Evolutionary conservation across 1,140 invertebrate genomes (phyloP), one percentile per base, ranked within the genome.

Genomic region (Kradibia gibbosae): DNA sequence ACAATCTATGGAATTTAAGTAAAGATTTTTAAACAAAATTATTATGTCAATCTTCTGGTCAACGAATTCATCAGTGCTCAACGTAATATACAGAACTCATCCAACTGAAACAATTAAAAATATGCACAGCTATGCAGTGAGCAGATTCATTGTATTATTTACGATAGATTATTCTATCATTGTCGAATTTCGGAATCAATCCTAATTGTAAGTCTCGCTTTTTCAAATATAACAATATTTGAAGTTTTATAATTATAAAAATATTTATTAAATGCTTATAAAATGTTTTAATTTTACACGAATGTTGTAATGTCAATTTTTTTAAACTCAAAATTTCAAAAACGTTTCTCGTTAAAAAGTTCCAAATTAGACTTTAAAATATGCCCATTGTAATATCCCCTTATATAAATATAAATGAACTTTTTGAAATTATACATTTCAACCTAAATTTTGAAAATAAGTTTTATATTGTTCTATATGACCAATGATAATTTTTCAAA

Each of bases 1-100:
- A 39, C 42, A 42, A 75, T 25, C 31, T 3, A 67, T 7, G 8
- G 42, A 75, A 62, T 42, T 31, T 76, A 13, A 60, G 25, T n/a
- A 57, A 71, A 53, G 22, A n/a, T 48, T 67, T 39, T 53, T 15
- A 57, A 67, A 48, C n/a, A 3, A 0, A 39, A 34, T 25, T 10
- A 45, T 17, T 25, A 39, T 36, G 50, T 36, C 36, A 48, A 73
- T 53, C 70, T 39, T 20, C 13, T 77, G 81, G 82, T 80, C 57
- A 71, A 78, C 82, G 25, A 73, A 45, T 73, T 48, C 28, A 79
- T 57, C 28, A 15, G 50, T 34, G 70, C 45, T 4, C 36, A 57
- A 70, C 34, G 80, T 87, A 87, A 89, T 87, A 86, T 86, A 86
- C 89, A 89, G 89, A 90, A 90, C 88, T 90, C 74, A 77, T 77